Base-by-base conservation (phyloP, 2,888 invertebrate species). In the Andrena haemorrhoa region DNA sequence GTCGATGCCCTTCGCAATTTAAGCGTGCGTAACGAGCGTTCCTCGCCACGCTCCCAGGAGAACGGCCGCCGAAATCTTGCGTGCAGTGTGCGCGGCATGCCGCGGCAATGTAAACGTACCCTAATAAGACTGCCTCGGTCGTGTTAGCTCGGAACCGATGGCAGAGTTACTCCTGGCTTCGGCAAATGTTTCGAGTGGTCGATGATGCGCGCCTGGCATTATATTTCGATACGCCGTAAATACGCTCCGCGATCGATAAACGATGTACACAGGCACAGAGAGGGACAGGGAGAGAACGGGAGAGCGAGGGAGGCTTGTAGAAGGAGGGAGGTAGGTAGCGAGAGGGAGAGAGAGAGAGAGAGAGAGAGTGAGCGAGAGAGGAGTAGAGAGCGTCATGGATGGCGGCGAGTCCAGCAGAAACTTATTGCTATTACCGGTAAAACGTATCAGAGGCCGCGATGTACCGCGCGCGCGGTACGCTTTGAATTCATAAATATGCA, bases 401-500 rank as follows among this genome's bases (percentile, higher is more conserved):
- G 78, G 70, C 82, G 79, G 77, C 86, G 74, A 80, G 85, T 83
- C 82, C 74, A 71, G 82, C 56, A 82, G 80, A 83, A 86, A 86
- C 86, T 86, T 86, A 86, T 86, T 86, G 75, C 86, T 86, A 85
- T 86, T 86, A 86, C 86, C 83, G 75, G 82, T 77, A 76, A 85
- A 86, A 85, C 79, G 86, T 85, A 85, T 83, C 86, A 79, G 82
- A 58, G 72, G 61, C 65, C 66, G 79, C 66, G 77, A 75, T 84
- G 79, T 79, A 61, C 75, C 56, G 73, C 58, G 72, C 66, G 51
- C 77, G 82, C 79, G 82, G 81, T 78, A 79, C 77, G 85, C 86
- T 86, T 86, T 83, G 86, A 86, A 86, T 86, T 86, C 86, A 86
- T 86, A 86, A 86, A 86, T 86, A 86, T 86, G 86, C 86, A 86